Percentiles rank a stretch among this genome's conserved stretches.
These are phyloP conservation scores for Eleutherodactylus coqui DNA, from an alignment of 2,797 vertebrate species.

Conservation along the genomic window DNA sequence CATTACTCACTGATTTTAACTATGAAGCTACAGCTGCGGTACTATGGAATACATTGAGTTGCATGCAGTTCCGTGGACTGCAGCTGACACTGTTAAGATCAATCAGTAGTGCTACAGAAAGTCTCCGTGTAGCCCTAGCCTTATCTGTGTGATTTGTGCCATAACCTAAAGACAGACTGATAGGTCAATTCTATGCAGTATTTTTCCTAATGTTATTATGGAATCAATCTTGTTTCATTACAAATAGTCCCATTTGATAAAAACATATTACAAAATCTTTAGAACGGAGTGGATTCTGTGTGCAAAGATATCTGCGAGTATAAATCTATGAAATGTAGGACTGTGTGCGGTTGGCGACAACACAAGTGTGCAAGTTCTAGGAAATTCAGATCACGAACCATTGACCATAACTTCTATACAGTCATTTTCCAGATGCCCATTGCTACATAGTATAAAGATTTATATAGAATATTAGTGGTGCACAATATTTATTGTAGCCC, in stretches of 20 bases:
- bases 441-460: not conserved
- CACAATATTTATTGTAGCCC: not conserved
- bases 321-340: not conserved
- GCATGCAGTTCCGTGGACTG: too few species aligned
- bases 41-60: too few species aligned
- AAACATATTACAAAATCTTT: not conserved
- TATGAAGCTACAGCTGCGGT: too few species aligned
- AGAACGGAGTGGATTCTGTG: not conserved
- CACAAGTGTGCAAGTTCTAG: not conserved
- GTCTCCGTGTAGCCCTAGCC: too few species aligned
- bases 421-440: not conserved
- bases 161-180: too few species aligned
- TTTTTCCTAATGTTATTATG: not conserved
- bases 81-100: too few species aligned
- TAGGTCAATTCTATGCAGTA: too few species aligned
- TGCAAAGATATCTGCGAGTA: not conserved
- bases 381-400: not conserved
- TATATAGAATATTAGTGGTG: constrained; percentile 5
- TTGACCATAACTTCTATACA: not conserved
- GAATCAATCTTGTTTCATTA: not conserved
- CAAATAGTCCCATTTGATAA: not conserved
- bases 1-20: too few species aligned
- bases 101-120: too few species aligned
- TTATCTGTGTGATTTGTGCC: too few species aligned
- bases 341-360: not conserved